phyloP scores from a whole-genome alignment of 2,888 invertebrate genomes.

The Tipula unca region DNA sequence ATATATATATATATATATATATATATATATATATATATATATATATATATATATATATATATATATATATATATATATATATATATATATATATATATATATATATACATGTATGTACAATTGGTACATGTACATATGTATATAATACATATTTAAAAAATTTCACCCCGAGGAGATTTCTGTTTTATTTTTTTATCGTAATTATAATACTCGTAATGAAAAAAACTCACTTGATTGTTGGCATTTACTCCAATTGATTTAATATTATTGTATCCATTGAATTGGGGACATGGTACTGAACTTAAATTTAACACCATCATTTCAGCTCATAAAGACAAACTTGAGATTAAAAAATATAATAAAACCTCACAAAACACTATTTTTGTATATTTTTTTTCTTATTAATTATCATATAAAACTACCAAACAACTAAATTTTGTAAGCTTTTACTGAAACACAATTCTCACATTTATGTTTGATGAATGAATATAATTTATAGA shows the following conservation, averaged over 20 bases:
- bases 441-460: background rate
- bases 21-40: background rate
- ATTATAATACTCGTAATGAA: background rate
- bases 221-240: background rate
- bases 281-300: slow-evolving; percentile 25
- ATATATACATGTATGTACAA: background rate
- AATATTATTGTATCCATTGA: slow-evolving; percentile 24
- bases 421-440: background rate
- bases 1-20: background rate
- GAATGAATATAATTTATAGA: background rate
- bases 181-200: background rate
- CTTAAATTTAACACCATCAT: slow-evolving; percentile 28
- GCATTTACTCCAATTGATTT: slow-evolving; percentile 18
- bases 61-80: background rate
- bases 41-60: background rate
- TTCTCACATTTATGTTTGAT: background rate
- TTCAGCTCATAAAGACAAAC: background rate
- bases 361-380: background rate
- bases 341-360: background rate
- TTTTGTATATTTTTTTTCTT: background rate
- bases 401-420: background rate
- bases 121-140: background rate
- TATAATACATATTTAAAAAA: background rate
- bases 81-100: background rate
- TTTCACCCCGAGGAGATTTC: background rate